Evolutionary conservation across 2,888 invertebrate species (phyloP).

Genomic region (Drosophila kambysellisi): DNA sequence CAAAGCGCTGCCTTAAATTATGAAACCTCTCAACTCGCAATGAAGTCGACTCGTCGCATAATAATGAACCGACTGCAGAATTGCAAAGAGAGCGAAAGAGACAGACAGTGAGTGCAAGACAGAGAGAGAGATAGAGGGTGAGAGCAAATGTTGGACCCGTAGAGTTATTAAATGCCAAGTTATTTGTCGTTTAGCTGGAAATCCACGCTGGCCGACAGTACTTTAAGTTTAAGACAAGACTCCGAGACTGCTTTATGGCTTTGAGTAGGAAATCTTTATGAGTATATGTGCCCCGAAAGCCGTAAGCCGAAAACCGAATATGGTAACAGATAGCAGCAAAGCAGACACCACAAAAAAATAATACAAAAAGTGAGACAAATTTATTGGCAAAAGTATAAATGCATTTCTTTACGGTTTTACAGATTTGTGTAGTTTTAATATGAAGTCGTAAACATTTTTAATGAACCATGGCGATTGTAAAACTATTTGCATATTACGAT

Average conservation of each 20-base stretch:
- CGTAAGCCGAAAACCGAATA: slow-evolving; percentile 1
- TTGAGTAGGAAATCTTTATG: slow-evolving; percentile 79
- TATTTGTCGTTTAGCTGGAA: slow-evolving; percentile 81
- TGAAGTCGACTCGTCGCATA: slow-evolving; percentile 65
- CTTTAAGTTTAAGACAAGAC: slow-evolving; percentile 69
- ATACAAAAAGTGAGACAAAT: slow-evolving; percentile 60
- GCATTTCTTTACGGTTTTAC: slow-evolving; percentile 51
- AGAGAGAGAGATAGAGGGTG: neutral
- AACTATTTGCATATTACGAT: slow-evolving; percentile 70
- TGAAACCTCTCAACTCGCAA: slow-evolving; percentile 47
- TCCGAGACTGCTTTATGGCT: slow-evolving; percentile 71
- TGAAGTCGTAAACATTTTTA: slow-evolving; percentile 74
- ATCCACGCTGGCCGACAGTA: slow-evolving; percentile 64
- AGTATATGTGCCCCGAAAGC: slow-evolving; percentile 44
- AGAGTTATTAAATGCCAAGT: slow-evolving; percentile 81
- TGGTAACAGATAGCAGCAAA: neutral
- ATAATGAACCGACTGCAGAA: slow-evolving; percentile 52
- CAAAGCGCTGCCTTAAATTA: slow-evolving; percentile 66
- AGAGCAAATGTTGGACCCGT: slow-evolving; percentile 35
- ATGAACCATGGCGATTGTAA: slow-evolving; percentile 59
- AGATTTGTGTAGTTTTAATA: slow-evolving; percentile 64
- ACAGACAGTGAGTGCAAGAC: neutral
- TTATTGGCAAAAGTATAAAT: slow-evolving; percentile 75
- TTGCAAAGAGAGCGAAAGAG: slow-evolving; percentile 1
- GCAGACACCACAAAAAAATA: slow-evolving; percentile 6